Conservation (phyloP, 2,113 vertebrate genomes). For the Ceyx margarethae region DNA sequence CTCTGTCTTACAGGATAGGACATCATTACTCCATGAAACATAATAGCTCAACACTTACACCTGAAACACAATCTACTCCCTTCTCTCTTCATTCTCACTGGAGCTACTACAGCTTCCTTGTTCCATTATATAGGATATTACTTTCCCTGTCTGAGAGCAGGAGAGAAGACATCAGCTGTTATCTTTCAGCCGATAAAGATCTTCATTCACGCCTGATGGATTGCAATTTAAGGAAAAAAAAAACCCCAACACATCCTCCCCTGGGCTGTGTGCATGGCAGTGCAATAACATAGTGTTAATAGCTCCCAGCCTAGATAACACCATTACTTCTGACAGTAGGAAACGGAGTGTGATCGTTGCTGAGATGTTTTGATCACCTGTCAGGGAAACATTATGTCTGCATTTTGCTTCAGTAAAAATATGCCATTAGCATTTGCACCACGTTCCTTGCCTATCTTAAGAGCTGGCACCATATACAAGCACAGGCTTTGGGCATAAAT, state of each 20-base stretch:
- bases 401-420: slow-evolving; percentile 31
- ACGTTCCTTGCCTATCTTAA: not conserved
- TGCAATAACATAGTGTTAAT: slow-evolving; percentile 42
- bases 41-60: slow-evolving; percentile 62
- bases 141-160: slow-evolving; percentile 59
- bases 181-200: slow-evolving; percentile 56
- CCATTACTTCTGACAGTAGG: slow-evolving; percentile 34
- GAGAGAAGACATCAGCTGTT: slow-evolving; percentile 60
- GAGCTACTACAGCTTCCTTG: slow-evolving; percentile 18
- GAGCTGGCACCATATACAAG: not conserved
- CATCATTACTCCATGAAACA: slow-evolving; percentile 57
- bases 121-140: slow-evolving; percentile 50
- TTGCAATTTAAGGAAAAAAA: slow-evolving; percentile 31
- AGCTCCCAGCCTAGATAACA: slow-evolving; percentile 50
- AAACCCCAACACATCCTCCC: not conserved
- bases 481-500: not conserved
- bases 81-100: slow-evolving; percentile 7
- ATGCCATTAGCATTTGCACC: not conserved
- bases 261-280: slow-evolving; percentile 34
- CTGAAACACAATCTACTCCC: slow-evolving; percentile 65
- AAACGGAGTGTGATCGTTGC: not conserved
- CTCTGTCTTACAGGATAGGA: slow-evolving; percentile 31
- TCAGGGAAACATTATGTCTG: slow-evolving; percentile 26
- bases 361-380: slow-evolving; percentile 60
- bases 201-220: slow-evolving; percentile 49